Evolutionary conservation across 2,888 invertebrate species (phyloP).

Genomic region (Melanophora roralis): DNA sequence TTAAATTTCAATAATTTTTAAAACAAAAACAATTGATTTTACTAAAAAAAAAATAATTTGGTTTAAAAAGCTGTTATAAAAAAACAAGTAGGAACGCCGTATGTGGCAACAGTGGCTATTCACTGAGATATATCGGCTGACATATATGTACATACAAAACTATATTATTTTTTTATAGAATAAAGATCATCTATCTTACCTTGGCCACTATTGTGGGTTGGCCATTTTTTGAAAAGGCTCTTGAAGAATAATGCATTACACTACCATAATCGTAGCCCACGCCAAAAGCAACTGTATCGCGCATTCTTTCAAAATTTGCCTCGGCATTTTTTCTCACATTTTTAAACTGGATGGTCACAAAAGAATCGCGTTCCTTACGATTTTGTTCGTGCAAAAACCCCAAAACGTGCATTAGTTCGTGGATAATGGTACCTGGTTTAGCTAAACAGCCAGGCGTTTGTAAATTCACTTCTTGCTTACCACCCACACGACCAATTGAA

Average conservation of each 20-base stretch:
- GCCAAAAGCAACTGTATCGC: slow-evolving; percentile 81
- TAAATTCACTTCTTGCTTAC: slow-evolving; percentile 82
- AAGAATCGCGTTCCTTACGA: slow-evolving; percentile 85
- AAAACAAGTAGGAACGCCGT: no score
- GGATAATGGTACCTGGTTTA: slow-evolving; percentile 84
- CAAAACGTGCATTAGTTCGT: slow-evolving; percentile 87
- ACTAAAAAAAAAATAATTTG: no score
- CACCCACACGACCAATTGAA: slow-evolving; percentile 85
- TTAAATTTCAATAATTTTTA: no score
- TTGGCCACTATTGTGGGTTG: slow-evolving; percentile 84
- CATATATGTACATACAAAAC: no score
- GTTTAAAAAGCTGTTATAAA: no score
- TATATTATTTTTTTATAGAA: no score
- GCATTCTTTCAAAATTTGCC: slow-evolving; percentile 84
- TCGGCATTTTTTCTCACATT: slow-evolving; percentile 83
- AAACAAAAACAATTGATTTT: no score
- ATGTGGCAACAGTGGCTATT: no score
- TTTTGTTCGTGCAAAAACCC: slow-evolving; percentile 92
- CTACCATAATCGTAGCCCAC: slow-evolving; percentile 87
- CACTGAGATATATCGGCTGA: no score
- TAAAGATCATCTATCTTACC: slow-evolving; percentile 76
- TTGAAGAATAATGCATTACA: slow-evolving; percentile 89
- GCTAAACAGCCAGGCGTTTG: slow-evolving; percentile 85
- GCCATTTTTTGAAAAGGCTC: slow-evolving; percentile 86
- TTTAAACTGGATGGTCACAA: slow-evolving; percentile 81